Evolutionary conservation across 2,113 vertebrate species (phyloP), one percentile per base, ranked within the genome.

Genomic region (Nibea albiflora): DNA sequence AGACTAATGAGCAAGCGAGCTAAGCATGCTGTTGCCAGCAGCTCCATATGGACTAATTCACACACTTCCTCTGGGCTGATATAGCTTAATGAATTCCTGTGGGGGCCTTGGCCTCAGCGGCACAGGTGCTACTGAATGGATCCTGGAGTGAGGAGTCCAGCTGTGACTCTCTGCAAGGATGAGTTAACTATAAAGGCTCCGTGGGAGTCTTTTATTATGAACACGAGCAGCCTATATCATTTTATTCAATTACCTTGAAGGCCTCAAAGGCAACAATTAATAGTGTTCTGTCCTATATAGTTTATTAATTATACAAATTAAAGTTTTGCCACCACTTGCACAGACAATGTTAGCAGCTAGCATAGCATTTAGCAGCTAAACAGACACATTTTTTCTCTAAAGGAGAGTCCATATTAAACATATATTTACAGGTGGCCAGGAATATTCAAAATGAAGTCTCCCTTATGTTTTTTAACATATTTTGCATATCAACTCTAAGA

Each of bases 31-130:
- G 73, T 64, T 61, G 46, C 68, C 50, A 52, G 69, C 50, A 42
- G 61, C 74, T 54, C 61, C 61, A 14, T 44, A 28, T 57, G 73
- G 57, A 46, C 52, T 26, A 42, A 62, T 52, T 81, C 65, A 57
- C 74, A 71, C 73, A 67, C 52, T 66, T 54, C 52, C 47, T 57
- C 49, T 73, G 73, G 50, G 39, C 57, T 28, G 72, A 70, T n/a
- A 54, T 26, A 54, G 65, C 61, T 42, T 63, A 72, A 82, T 85
- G 53, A 82, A 88, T 76, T 69, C 56, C 77, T 69, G 17, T 1
- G 24, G 52, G 52, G 81, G 46, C 56, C 44, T 19, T 19, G 8
- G 28, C 12, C 3, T 54, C 69, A 57, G 58, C 71, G 28, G 76
- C 70, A 64, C 61, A 62, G 64, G 77, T 81, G 47, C 44, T 5